Evolutionary conservation across 2,888 invertebrate genomes (phyloP), one percentile per base, ranked within the genome.

Genomic region (Ceramica pisi): DNA sequence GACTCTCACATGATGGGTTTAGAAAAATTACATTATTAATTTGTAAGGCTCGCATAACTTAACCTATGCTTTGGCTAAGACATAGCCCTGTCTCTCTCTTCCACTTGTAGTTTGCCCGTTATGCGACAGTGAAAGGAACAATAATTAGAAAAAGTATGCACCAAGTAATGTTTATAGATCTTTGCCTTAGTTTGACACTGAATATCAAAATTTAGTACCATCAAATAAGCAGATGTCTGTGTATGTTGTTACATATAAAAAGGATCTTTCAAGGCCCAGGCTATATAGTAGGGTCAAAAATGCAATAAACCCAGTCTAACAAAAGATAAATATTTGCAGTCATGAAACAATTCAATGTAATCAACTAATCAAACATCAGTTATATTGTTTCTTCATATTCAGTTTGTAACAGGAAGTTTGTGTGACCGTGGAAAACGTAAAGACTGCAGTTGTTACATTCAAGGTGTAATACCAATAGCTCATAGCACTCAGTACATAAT

Each of bases 331-430:
- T n/a, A 41, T 44, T 26, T 1, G 2, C n/a, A 56, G 21, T 44
- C 69, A 35, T 69, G 9, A 44, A 71, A 38, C 44, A 69, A 68
- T 9, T 38, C 19, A 19, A 46, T 50, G 50, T 53, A 38, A 55
- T 26, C 41, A 74, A 71, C 53, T 57, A 44, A 55, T 26, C 41
- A 74, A 71, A 57, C 51, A 56, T 56, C 16, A 71, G 35, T 26
- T 31, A 41, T 3, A 57, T 73, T 79, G 51, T 79, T 79, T 46
- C 57, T 79, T 48, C n/a, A 73, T 41, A 61, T 55, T 55, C 35
- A 61, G 26, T 74, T 48, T 73, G n/a, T 5, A 60, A 64, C 80
- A 75, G 75, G 80, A 76, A 74, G 75, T 65, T 56, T 59, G 48
- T 41, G 51, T 80, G 75, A 55, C 75, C 48, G 16, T 75, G 75